phyloP scores from a whole-genome alignment of 2,113 vertebrate genomes.

The Cyphotilapia sp. region DNA sequence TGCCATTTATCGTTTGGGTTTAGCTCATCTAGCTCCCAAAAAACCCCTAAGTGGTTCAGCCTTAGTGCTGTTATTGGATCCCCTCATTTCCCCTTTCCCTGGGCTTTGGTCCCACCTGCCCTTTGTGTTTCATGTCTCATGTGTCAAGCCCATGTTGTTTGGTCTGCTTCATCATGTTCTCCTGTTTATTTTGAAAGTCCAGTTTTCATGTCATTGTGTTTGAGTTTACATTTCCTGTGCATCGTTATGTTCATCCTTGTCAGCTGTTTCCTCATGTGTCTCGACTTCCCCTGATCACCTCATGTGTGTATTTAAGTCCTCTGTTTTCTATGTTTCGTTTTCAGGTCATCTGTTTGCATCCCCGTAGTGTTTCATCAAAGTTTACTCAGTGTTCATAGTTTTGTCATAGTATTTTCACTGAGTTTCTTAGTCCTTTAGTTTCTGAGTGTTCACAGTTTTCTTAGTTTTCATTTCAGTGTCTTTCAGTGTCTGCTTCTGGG shows the following conservation, averaged over 20 bases:
- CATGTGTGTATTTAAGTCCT: background rate
- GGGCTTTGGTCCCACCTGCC: background rate
- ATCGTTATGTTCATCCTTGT: background rate
- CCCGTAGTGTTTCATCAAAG: rapidly evolving
- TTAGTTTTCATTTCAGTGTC: background rate
- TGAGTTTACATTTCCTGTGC: background rate
- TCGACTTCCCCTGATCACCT: background rate
- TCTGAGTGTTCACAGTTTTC: background rate
- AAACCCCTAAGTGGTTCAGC: background rate
- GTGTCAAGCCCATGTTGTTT: background rate
- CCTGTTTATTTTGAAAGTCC: background rate
- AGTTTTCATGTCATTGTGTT: background rate
- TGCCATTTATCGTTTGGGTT: background rate
- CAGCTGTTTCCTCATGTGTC: background rate
- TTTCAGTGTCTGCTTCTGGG: background rate
- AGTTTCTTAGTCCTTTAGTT: background rate
- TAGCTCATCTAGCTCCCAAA: background rate
- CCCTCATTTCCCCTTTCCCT: background rate
- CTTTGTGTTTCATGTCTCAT: background rate
- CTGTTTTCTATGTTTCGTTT: rapidly evolving
- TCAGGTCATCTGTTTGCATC: background rate
- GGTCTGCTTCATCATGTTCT: background rate
- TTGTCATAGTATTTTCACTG: background rate
- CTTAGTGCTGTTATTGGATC: background rate
- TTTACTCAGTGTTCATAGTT: background rate